Conservation (phyloP, 2,888 invertebrate species). For the Mermis nigrescens region DNA sequence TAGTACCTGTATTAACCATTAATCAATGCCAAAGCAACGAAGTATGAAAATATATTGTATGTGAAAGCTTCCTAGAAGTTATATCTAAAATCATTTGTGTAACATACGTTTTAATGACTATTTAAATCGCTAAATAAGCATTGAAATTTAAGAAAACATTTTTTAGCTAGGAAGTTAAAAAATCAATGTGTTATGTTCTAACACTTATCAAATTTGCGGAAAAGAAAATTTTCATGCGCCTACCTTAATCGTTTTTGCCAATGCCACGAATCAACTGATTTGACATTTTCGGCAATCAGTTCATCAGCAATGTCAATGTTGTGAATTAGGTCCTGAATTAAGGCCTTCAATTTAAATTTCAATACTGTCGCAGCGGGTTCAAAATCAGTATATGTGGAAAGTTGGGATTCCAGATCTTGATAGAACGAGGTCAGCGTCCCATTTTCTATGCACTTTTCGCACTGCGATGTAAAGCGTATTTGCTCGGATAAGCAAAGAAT, state of each 20-base stretch:
- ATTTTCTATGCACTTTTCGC: slow-evolving; percentile 54
- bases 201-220: too few relatives aligned
- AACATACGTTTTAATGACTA: background rate
- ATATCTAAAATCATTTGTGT: background rate
- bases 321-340: slow-evolving; percentile 80
- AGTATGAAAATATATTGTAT: too few relatives aligned
- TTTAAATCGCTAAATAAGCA: background rate
- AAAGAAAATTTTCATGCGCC: too few relatives aligned
- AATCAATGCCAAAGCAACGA: too few relatives aligned
- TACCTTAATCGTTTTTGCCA: slow-evolving; percentile 11
- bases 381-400: slow-evolving; percentile 39
- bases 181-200: too few relatives aligned
- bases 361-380: slow-evolving; percentile 39
- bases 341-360: slow-evolving; percentile 66
- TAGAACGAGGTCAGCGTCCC: slow-evolving; percentile 27
- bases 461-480: slow-evolving; percentile 60
- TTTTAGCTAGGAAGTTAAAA: too few relatives aligned
- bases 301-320: slow-evolving; percentile 61
- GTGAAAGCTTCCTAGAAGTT: too few relatives aligned
- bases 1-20: too few relatives aligned
- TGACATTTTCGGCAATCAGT: slow-evolving; percentile 47
- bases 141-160: too few relatives aligned
- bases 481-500: slow-evolving; percentile 65
- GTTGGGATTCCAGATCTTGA: slow-evolving; percentile 33
- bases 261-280: slow-evolving; percentile 34